These are phyloP conservation scores for Prosopocoilus inquinatus DNA, from an alignment of 2,888 invertebrate genomes.

Conservation along the genomic window DNA sequence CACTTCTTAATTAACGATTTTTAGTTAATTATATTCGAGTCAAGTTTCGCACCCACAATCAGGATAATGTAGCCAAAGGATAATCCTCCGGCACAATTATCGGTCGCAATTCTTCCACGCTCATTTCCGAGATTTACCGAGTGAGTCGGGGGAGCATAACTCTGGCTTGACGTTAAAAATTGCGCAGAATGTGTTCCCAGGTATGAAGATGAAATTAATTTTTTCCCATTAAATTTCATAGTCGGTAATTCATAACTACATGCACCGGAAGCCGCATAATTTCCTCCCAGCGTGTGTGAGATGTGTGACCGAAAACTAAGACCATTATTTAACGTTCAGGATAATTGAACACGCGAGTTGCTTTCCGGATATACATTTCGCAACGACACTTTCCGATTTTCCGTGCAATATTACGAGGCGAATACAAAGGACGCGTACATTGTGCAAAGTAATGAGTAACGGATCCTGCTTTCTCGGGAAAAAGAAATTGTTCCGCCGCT, in stretches of 20 bases:
- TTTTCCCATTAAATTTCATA: slow-evolving; percentile 29
- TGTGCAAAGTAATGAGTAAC: background rate
- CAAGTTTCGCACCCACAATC: slow-evolving; percentile 13
- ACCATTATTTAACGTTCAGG: slow-evolving; percentile 20
- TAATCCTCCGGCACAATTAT: slow-evolving; percentile 25
- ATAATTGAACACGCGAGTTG: slow-evolving; percentile 24
- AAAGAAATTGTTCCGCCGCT: slow-evolving; percentile 19
- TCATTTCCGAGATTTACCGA: slow-evolving; percentile 34
- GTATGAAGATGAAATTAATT: slow-evolving; percentile 31
- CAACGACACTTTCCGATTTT: too few relatives aligned
- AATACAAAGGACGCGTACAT: background rate
- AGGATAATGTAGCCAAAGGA: slow-evolving; percentile 17
- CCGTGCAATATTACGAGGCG: too few relatives aligned
- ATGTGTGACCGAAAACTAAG: slow-evolving; percentile 27
- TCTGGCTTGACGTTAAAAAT: slow-evolving; percentile 24
- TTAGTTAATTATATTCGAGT: slow-evolving; percentile 17
- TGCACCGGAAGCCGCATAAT: slow-evolving; percentile 30
- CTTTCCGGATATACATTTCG: slow-evolving; percentile 1
- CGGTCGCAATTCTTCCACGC: slow-evolving; percentile 29
- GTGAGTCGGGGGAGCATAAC: slow-evolving; percentile 27
- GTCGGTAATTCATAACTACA: slow-evolving; percentile 31
- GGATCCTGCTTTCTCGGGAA: background rate
- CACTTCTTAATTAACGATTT: slow-evolving; percentile 18
- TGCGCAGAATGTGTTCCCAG: slow-evolving; percentile 25
- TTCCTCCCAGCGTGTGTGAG: slow-evolving; percentile 28